Conservation (phyloP, 2,888 invertebrate species). For the Sminthurides aquaticus region DNA sequence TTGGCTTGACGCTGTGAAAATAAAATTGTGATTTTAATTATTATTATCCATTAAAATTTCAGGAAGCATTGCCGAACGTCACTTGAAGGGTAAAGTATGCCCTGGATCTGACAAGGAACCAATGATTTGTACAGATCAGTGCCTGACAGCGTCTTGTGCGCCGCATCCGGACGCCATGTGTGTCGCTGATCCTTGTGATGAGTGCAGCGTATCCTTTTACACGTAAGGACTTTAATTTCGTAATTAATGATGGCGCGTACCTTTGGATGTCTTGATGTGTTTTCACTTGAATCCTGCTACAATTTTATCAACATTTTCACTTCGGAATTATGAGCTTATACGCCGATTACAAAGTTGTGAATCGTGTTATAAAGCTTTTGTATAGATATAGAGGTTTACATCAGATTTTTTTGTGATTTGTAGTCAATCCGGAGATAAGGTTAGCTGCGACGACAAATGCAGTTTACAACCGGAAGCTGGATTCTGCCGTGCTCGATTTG, state of each 20-base stretch:
- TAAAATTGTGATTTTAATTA: not conserved
- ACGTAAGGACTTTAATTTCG: conserved; percentile 30
- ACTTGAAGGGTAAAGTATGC: conserved; percentile 44
- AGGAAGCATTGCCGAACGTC: conserved; percentile 44
- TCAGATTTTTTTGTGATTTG: not conserved
- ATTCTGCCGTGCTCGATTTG: conserved; percentile 40
- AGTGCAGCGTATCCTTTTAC: conserved; percentile 45
- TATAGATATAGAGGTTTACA: no score
- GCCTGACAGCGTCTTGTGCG: conserved; percentile 44
- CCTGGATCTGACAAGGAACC: conserved; percentile 41
- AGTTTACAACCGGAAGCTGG: conserved; percentile 39
- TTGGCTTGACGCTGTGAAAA: not conserved
- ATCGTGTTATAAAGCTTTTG: no score
- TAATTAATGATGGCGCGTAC: not conserved
- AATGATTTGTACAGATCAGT: conserved; percentile 45
- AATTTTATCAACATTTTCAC: no score
- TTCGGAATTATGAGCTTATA: no score
- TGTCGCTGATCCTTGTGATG: conserved; percentile 46
- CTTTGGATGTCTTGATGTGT: no score
- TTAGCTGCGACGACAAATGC: conserved; percentile 44
- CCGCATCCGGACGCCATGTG: conserved; percentile 46
- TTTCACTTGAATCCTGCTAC: no score
- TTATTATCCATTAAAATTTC: conserved; percentile 2
- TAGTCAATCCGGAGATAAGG: conserved; percentile 43
- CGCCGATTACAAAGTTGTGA: no score